Evolutionary conservation across 2,797 vertebrate genomes (phyloP).

Genomic region (Momotus momota): DNA sequence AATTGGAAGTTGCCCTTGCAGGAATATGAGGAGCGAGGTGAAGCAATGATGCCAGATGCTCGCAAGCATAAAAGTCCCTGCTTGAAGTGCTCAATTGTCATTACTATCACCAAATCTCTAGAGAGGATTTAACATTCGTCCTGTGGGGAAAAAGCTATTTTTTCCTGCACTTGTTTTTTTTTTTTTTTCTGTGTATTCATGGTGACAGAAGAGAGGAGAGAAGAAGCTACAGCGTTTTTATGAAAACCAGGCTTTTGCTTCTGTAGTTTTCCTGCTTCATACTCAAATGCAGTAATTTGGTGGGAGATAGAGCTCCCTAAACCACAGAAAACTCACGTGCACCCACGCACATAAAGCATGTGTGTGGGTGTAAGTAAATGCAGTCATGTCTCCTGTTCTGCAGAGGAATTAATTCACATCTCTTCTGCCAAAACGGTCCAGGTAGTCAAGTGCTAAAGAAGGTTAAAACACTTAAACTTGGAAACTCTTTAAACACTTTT

Average conservation of each 20-base stretch:
- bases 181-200: neutral
- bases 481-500: neutral
- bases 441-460: neutral
- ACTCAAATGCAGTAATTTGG: neutral
- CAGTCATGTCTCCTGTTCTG: neutral
- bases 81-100: neutral
- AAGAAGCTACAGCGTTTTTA: neutral
- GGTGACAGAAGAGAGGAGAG: neutral
- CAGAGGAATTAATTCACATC: neutral
- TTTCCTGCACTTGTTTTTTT: neutral
- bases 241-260: neutral
- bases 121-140: slow-evolving; percentile 10
- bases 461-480: neutral
- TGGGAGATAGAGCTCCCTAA: neutral
- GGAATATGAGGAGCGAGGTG: slow-evolving; percentile 1
- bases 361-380: neutral
- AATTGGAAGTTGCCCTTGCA: slow-evolving; percentile 34
- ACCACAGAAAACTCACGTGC: neutral
- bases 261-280: neutral
- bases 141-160: neutral
- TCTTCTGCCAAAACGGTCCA: neutral
- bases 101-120: neutral
- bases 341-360: neutral
- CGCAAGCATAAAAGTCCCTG: neutral
- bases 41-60: neutral